These are phyloP conservation scores for Aphodius granarius DNA, from an alignment of 2,888 invertebrate genomes.

Conservation along the genomic window DNA sequence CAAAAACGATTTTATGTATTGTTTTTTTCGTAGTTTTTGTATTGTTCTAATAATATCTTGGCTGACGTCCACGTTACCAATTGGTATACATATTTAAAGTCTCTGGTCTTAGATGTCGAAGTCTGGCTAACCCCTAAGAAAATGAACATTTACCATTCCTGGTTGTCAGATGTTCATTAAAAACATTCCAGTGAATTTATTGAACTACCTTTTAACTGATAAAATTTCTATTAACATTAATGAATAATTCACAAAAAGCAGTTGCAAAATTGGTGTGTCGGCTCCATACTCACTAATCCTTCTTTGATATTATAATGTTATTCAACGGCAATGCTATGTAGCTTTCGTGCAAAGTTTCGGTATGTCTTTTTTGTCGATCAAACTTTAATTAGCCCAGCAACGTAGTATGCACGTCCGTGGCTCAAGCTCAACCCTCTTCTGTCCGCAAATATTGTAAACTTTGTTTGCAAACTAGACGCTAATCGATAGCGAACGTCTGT, in stretches of 20 bases:
- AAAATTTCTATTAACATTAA: too few species aligned
- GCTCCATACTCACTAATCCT: too few species aligned
- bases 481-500: not conserved
- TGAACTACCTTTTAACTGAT: too few species aligned
- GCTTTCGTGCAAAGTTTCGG: not conserved
- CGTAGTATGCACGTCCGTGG: not conserved
- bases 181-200: too few species aligned
- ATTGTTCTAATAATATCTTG: too few species aligned
- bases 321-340: not conserved
- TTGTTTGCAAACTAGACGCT: not conserved
- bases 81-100: too few species aligned
- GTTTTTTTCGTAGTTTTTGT: not conserved
- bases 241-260: not conserved
- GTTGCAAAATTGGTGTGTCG: not conserved
- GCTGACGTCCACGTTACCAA: too few species aligned
- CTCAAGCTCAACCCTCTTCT: not conserved
- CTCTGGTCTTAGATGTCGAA: too few species aligned
- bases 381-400: not conserved
- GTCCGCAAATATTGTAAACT: not conserved
- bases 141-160: too few species aligned
- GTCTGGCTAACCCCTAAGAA: too few species aligned
- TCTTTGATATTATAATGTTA: not conserved
- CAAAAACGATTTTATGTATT: not conserved
- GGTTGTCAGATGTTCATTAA: too few species aligned
- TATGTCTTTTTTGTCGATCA: not conserved